Conservation (phyloP, 2,113 vertebrate genomes). For the Himantopus leucocephalus region DNA sequence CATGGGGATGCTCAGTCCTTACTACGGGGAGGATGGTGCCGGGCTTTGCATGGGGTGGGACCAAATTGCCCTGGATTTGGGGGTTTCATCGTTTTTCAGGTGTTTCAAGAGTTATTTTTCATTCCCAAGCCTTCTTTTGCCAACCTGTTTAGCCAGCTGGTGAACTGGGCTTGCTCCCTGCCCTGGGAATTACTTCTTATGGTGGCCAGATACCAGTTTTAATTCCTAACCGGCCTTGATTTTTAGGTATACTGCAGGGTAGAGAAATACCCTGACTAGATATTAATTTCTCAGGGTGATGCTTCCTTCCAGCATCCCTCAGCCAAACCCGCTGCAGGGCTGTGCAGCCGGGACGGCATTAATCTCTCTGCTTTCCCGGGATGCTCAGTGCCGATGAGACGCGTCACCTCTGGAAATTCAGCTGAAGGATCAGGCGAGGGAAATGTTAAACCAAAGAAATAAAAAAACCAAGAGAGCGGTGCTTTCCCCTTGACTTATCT, state of each 20-base stretch:
- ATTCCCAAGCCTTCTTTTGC: neutral
- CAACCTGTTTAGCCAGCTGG: neutral
- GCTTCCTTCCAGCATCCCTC: neutral
- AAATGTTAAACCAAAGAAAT: conserved; percentile 18
- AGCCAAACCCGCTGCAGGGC: fast-evolving
- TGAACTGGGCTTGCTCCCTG: neutral
- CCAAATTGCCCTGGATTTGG: neutral
- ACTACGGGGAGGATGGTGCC: fast-evolving
- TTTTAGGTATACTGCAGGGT: neutral
- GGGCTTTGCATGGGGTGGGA: neutral
- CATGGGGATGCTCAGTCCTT: neutral
- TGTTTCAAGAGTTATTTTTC: neutral
- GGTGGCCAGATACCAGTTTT: neutral
- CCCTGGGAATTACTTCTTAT: neutral
- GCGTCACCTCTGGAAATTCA: neutral
- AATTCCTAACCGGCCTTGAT: fast-evolving
- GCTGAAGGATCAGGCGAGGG: neutral
- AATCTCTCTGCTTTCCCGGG: neutral
- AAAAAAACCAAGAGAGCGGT: fast-evolving
- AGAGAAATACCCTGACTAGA: neutral
- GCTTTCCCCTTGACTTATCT: neutral
- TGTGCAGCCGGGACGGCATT: neutral
- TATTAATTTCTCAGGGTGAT: neutral
- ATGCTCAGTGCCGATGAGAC: neutral
- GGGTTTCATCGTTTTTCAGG: neutral